Evolutionary conservation across 1,140 invertebrate species (phyloP).

Genomic region (Helicoverpa armigera): DNA sequence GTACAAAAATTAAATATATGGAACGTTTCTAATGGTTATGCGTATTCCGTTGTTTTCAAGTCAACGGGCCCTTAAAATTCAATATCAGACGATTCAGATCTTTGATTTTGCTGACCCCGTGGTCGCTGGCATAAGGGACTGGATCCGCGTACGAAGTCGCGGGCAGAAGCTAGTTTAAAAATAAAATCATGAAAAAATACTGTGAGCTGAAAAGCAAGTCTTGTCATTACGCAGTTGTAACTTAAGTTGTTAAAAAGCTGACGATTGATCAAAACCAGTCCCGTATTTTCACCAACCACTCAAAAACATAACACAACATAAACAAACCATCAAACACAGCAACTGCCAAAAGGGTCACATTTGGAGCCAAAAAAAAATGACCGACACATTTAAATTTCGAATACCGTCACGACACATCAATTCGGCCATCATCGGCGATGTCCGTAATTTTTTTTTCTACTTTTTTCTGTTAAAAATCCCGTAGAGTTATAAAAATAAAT

Average conservation of each 20-base stretch:
- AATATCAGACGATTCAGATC: too few relatives aligned
- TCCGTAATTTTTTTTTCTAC: constrained; percentile 64
- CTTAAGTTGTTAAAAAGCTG: background rate
- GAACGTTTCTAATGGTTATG: too few relatives aligned
- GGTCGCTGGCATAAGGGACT: too few relatives aligned
- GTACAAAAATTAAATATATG: too few relatives aligned
- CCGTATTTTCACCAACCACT: constrained; percentile 1
- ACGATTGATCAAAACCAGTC: background rate
- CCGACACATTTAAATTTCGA: constrained; percentile 53
- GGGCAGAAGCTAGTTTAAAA: too few relatives aligned
- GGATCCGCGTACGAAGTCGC: too few relatives aligned
- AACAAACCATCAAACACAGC: constrained; percentile 26
- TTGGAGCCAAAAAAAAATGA: constrained; percentile 42
- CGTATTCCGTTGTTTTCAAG: too few relatives aligned
- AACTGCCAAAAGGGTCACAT: constrained; percentile 44
- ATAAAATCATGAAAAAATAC: too few relatives aligned
- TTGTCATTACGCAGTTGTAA: too few relatives aligned
- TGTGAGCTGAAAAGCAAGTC: too few relatives aligned
- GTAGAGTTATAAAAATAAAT: constrained; percentile 85
- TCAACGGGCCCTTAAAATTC: too few relatives aligned
- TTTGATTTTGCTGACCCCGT: too few relatives aligned
- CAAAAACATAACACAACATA: constrained; percentile 33
- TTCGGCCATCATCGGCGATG: constrained; percentile 69
- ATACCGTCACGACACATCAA: constrained; percentile 75
- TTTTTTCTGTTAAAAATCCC: constrained; percentile 79